Evolutionary conservation across 1,140 invertebrate species (phyloP), one percentile per base, ranked within the genome.

Genomic region (Spodoptera frugiperda): DNA sequence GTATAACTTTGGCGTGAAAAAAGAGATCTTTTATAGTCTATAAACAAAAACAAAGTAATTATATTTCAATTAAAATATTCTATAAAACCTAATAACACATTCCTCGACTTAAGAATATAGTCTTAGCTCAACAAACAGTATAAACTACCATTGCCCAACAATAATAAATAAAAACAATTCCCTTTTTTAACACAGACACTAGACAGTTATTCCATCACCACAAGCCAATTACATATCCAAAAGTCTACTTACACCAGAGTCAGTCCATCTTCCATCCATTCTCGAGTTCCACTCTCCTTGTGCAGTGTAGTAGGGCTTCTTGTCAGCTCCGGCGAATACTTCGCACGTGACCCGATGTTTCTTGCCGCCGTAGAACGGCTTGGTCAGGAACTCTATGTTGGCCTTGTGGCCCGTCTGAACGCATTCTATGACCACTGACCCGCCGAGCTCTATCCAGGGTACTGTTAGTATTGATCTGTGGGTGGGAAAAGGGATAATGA

Each of bases 331-430:
- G 48, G 93, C 96, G 94, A 94, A 96, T 19, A 98, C 95, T 87
- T 99, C 98, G 70, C 98, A 98, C 4, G 96, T 96, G 54, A 99
- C 96, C 75, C 97, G 95, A 91, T 99, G 98, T 83, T 98, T 97
- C 93, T 99, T 99, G 33, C 98, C 98, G 17, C 98, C 98, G 92
- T 99, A 99, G 94, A 99, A 99, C 12, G 98, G 98, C 95, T 99
- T 99, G 9, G 98, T 99, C 67, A 98, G 95, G 94, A 99, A 99
- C 91, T 99, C 98, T 15, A 99, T 95, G 82, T 96, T 96, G 19
- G 98, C 97, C 85, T 96, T 95, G 89, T 98, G 98, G 53, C 98
- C 98, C 3, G 98, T 98, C 90, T 99, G 97, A 17, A 96, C 95
- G 91, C 98, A 99, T 63, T 96, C 97, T 77, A 99, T 98, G 17